Conservation (phyloP, 2,888 invertebrate genomes). For the Xylocampa areola region DNA sequence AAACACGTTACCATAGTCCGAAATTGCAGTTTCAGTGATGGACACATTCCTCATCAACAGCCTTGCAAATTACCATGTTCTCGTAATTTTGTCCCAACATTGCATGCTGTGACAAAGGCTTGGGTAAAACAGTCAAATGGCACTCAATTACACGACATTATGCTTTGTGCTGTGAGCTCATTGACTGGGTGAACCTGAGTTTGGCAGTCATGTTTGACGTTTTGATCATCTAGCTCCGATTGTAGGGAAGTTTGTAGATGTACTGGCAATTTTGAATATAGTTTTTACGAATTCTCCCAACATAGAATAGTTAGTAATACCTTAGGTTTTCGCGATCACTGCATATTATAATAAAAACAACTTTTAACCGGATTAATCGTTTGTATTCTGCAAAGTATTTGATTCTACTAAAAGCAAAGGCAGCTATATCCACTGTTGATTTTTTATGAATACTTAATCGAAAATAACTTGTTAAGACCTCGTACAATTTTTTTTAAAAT, state of each 20-base stretch:
- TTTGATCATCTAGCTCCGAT: conserved; percentile 16
- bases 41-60: not conserved
- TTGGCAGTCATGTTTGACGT: conserved; percentile 32
- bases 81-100: not conserved
- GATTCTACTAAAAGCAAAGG: too few relatives aligned
- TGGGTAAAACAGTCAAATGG: conserved; percentile 29
- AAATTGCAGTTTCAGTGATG: not conserved
- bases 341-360: too few relatives aligned
- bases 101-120: conserved; percentile 13
- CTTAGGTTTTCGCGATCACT: too few relatives aligned
- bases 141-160: conserved; percentile 28
- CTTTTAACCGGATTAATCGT: too few relatives aligned
- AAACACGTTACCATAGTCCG: too few relatives aligned
- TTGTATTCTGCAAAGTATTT: too few relatives aligned
- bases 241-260: not conserved
- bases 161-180: conserved; percentile 23
- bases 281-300: not conserved
- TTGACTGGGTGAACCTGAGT: conserved; percentile 13
- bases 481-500: too few relatives aligned
- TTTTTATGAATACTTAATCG: too few relatives aligned
- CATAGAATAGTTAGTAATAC: too few relatives aligned
- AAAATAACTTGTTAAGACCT: too few relatives aligned
- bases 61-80: not conserved
- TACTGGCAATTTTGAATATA: not conserved
- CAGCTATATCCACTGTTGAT: too few relatives aligned